These are phyloP conservation scores for Caenorhabditis sp. DNA, from an alignment of 2,888 invertebrate species.

Conservation along the genomic window DNA sequence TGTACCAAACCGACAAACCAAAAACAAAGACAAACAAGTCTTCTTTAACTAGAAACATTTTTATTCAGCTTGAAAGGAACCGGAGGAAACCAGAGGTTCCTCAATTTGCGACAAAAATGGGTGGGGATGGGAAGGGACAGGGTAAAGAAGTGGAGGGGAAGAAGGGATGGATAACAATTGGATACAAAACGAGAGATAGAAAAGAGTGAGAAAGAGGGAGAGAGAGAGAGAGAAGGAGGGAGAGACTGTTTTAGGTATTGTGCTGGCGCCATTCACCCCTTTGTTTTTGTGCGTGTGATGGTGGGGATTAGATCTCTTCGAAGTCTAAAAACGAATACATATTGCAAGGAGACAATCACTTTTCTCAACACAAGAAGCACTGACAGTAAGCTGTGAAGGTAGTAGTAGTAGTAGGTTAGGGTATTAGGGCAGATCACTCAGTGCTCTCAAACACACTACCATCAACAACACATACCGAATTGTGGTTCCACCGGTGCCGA, in stretches of 20 bases:
- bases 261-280: conserved; percentile 61
- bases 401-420: conserved; percentile 8
- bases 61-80: conserved; percentile 44
- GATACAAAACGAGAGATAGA: too few species aligned
- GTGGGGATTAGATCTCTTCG: conserved; percentile 55
- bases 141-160: not conserved
- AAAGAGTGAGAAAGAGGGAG: not conserved
- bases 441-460: too few species aligned
- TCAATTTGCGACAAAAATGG: conserved; percentile 31
- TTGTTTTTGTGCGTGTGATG: conserved; percentile 37
- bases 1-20: not conserved
- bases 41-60: conserved; percentile 51
- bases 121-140: not conserved
- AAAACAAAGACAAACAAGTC: not conserved
- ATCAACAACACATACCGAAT: conserved; percentile 29
- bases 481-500: conserved; percentile 33
- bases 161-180: too few species aligned
- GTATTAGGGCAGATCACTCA: too few species aligned
- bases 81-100: conserved; percentile 43
- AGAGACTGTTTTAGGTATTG: conserved; percentile 27
- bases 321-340: conserved; percentile 47
- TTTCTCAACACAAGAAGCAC: conserved; percentile 35
- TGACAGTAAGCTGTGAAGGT: conserved; percentile 4
- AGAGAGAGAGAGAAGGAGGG: conserved; percentile 7
- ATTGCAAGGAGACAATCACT: conserved; percentile 28